A percentile compares a stretch with the other conserved stretches of the same genome.
phyloP scores from a whole-genome alignment of 2,113 vertebrate genomes.

The Ranitomeya variabilis region DNA sequence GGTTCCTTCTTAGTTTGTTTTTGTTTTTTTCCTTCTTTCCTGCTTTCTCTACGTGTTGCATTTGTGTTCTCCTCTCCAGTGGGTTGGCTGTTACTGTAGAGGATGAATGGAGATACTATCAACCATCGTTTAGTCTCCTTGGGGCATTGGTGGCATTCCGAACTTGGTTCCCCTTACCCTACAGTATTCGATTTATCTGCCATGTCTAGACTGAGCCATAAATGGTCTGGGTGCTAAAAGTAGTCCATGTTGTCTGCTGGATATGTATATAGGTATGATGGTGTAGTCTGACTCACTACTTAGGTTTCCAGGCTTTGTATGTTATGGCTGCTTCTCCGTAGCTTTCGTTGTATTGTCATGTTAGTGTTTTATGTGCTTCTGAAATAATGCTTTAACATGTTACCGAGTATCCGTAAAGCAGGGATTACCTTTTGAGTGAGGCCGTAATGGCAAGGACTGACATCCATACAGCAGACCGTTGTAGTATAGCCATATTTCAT shows the following conservation, averaged over 20 bases:
- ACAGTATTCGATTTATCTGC: not conserved
- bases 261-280: not conserved
- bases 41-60: conserved; percentile 51
- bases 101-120: not conserved
- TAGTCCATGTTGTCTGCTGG: not conserved
- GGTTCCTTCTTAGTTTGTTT: conserved; percentile 15
- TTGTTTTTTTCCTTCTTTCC: conserved; percentile 60
- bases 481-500: not conserved
- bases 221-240: not conserved
- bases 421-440: not conserved
- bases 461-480: not conserved
- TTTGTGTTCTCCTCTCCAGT: not conserved
- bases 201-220: not conserved
- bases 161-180: not conserved
- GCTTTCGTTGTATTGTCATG: not conserved
- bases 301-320: not conserved
- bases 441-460: not conserved
- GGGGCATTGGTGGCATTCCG: not conserved
- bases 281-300: not conserved
- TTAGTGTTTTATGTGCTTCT: not conserved
- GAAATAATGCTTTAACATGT: conserved; percentile 14
- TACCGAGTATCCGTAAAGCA: not conserved
- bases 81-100: not conserved
- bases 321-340: not conserved
- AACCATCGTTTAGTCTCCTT: not conserved